These are phyloP conservation scores for Morus bassanus DNA, from an alignment of 2,797 vertebrate genomes.

Conservation along the genomic window DNA sequence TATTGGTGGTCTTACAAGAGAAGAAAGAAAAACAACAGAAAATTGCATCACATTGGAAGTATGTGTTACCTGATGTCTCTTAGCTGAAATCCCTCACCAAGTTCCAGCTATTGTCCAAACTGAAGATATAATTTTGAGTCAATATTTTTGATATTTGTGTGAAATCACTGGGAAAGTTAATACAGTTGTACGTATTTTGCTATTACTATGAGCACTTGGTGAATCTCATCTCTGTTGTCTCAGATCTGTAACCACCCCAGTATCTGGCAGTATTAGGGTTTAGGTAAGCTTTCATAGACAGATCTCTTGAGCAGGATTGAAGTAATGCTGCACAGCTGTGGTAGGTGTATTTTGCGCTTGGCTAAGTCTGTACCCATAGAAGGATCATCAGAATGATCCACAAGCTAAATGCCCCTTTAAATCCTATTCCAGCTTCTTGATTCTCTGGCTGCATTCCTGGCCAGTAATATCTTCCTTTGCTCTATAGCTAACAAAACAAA, in stretches of 20 bases:
- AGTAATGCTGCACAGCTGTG: background rate
- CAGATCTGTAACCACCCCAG: background rate
- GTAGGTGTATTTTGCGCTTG: background rate
- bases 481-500: background rate
- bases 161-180: background rate
- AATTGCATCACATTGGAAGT: background rate
- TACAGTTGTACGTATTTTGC: background rate
- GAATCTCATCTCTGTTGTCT: background rate
- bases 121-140: background rate
- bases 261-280: background rate
- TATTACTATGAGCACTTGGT: background rate
- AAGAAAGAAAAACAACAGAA: background rate
- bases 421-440: background rate
- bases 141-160: background rate
- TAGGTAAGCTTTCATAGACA: background rate
- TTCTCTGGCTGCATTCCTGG: background rate
- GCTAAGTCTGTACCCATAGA: background rate
- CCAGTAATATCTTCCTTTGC: background rate
- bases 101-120: background rate
- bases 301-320: background rate
- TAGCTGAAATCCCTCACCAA: background rate
- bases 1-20: conserved; percentile 17
- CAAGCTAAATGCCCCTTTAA: background rate
- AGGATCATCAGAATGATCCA: background rate
- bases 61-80: background rate